Evolutionary conservation across 2,888 invertebrate genomes (phyloP), one percentile per base, ranked within the genome.

Genomic region (Sarcophaga caerulescens): DNA sequence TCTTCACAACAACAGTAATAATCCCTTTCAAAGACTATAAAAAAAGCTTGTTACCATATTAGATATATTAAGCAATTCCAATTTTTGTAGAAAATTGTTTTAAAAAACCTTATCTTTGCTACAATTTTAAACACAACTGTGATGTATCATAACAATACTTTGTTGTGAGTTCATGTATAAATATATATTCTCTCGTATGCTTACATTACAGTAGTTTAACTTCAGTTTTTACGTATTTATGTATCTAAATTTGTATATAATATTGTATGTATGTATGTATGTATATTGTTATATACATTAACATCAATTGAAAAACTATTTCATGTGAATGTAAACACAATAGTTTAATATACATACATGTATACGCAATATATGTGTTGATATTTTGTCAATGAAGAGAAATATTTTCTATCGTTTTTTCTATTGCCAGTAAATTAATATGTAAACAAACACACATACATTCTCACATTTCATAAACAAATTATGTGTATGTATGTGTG

Each of bases 261-360:
- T 63, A 45, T 17, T 65, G 25, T 74, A 35, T 1, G 10, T 35
- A 35, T 10, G 35, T 10, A 35, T 35, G 35, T 35, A 10, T 63
- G 47, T 68, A 21, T 63, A 21, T 68, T 60, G 52, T 62, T n/a
- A 35, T 60, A 44, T 59, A 70, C 45, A 77, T 82, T 63, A 77
- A 71, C 65, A 70, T 77, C 71, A 82, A 82, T 82, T 82, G 71
- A 60, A 82, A 82, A 82, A 14, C 66, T 59, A 70, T 77, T 25
- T 45, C 17, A 71, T 71, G 25, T 65, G 70, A 62, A 45, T 74
- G 17, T 62, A 60, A 77, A 62, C 25, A 75, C 63, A 65, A 52
- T 63, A 62, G 25, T 63, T 52, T 52, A 62, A 35, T 35, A 35
- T n/a, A 47, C 8, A 21, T 70, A 78, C 23, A 63, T 59, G 6